Evolutionary conservation across 2,888 invertebrate genomes (phyloP).

Genomic region (Polietes domitor): DNA sequence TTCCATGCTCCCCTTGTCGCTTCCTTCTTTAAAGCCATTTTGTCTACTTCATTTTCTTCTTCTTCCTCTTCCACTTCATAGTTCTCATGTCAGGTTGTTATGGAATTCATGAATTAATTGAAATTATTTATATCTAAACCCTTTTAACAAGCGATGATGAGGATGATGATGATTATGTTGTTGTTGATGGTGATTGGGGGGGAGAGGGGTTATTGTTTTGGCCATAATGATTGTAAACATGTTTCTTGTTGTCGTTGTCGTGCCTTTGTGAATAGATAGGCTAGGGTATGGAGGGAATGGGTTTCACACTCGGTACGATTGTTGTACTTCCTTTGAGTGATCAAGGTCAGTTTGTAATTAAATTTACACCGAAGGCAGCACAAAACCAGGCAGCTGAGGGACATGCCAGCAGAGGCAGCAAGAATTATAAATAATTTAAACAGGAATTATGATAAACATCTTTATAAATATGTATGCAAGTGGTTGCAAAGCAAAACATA

Average conservation of each 20-base stretch:
- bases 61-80: slow-evolving; percentile 10
- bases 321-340: slow-evolving; percentile 35
- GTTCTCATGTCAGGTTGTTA: slow-evolving; percentile 56
- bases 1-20: slow-evolving; percentile 2
- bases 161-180: slow-evolving; percentile 29
- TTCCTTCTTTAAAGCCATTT: not conserved
- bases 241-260: not conserved
- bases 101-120: slow-evolving; percentile 63
- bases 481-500: not conserved
- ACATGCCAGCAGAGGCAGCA: too few relatives aligned
- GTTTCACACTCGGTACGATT: too few relatives aligned
- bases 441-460: slow-evolving; percentile 22
- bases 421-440: slow-evolving; percentile 16
- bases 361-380: slow-evolving; percentile 49
- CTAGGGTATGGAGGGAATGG: not conserved
- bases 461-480: slow-evolving; percentile 7
- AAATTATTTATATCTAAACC: slow-evolving; percentile 50
- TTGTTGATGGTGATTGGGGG: slow-evolving; percentile 40
- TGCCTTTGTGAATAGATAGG: slow-evolving; percentile 41
- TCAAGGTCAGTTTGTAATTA: slow-evolving; percentile 65
- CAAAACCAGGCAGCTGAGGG: slow-evolving; percentile 11
- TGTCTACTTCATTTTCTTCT: slow-evolving; percentile 16
- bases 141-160: slow-evolving; percentile 4
- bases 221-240: slow-evolving; percentile 15
- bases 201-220: too few relatives aligned